Base-by-base conservation (phyloP, 2,888 invertebrate genomes). In the Globia sparganii region DNA sequence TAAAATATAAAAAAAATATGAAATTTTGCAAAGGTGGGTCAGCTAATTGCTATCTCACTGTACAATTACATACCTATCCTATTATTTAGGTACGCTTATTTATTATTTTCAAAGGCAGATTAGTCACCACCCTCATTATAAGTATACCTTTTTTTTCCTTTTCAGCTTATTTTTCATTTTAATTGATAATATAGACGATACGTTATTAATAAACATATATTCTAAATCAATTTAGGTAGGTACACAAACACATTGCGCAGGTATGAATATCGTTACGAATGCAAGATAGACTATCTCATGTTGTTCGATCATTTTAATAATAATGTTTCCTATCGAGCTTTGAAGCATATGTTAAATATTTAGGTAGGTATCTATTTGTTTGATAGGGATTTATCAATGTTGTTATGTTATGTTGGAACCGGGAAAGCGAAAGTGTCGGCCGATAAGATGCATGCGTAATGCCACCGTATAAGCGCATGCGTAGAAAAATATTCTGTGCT, bases 241-340 rank as follows among this genome's bases (percentile, higher is more conserved):
- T 53, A 15, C 13, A 46, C 21, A n/a, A 71, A 25, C 61, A 43
- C 9, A 58, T 11, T 65, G 31, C 56, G 34, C 40, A 9, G 25
- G 13, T 13, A 34, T 13, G 46, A 56, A 76, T 77, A 40, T 58
- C 40, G 46, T 40, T 49, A 46, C 21, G 9, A 25, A 28, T 31
- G n/a, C 15, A 40, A 34, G 31, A 58, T 82, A 73, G 43, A 56
- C 53, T 82, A 83, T 58, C 58, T 53, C 31, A 58, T 43, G 40
- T 59, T 65, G 40, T 65, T 77, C 83, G 28, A 83, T 83, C 43
- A 82, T 83, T 83, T 78, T 83, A 58, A 34, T 78, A 83, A 65
- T 83, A 76, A 8, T 53, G 40, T 77, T 46, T 43, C 40, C 40
- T 40, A 65, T 83, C 49, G 40, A 77, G 65, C 64, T 65, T 83